Percentiles rank a stretch among this genome's conserved stretches.
phyloP scores from a whole-genome alignment of 2,888 invertebrate genomes.

The Rosalia funebris region DNA sequence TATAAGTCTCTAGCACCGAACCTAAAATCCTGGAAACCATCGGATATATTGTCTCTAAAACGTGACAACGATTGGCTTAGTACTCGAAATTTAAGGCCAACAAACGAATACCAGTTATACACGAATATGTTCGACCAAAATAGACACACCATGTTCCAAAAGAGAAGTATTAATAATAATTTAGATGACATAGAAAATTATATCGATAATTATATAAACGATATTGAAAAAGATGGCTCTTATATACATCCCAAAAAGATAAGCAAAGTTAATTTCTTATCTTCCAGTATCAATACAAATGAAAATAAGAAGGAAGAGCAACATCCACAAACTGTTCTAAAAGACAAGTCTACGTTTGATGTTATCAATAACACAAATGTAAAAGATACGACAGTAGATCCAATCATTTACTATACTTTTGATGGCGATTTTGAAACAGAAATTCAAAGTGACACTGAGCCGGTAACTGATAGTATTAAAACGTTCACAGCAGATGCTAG shows the following conservation, averaged over 20 bases:
- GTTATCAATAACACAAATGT: background rate
- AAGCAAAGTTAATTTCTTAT: slow-evolving; percentile 9
- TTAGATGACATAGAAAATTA: slow-evolving; percentile 42
- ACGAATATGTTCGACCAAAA: slow-evolving; percentile 31
- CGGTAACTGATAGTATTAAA: background rate
- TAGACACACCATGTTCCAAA: slow-evolving; percentile 21
- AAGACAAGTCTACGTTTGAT: background rate
- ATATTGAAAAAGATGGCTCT: slow-evolving; percentile 41
- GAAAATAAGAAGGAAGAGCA: slow-evolving; percentile 11
- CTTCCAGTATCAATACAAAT: background rate
- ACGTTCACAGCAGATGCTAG: background rate
- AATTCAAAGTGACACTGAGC: slow-evolving; percentile 18
- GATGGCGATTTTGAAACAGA: slow-evolving; percentile 18
- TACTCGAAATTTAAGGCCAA: slow-evolving; percentile 19
- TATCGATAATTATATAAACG: slow-evolving; percentile 45
- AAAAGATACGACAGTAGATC: slow-evolving; percentile 21
- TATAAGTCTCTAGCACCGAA: slow-evolving; percentile 43
- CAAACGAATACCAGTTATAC: slow-evolving; percentile 29
- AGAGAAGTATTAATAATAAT: slow-evolving; percentile 32
- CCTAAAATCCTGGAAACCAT: slow-evolving; percentile 47
- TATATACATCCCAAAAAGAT: slow-evolving; percentile 12
- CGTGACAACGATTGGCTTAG: slow-evolving; percentile 24
- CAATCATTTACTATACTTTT: slow-evolving; percentile 12
- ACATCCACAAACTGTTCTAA: slow-evolving; percentile 1
- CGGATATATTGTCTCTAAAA: slow-evolving; percentile 43